These are phyloP conservation scores for Yponomeuta evonymella DNA, from an alignment of 2,888 invertebrate genomes.

Conservation along the genomic window DNA sequence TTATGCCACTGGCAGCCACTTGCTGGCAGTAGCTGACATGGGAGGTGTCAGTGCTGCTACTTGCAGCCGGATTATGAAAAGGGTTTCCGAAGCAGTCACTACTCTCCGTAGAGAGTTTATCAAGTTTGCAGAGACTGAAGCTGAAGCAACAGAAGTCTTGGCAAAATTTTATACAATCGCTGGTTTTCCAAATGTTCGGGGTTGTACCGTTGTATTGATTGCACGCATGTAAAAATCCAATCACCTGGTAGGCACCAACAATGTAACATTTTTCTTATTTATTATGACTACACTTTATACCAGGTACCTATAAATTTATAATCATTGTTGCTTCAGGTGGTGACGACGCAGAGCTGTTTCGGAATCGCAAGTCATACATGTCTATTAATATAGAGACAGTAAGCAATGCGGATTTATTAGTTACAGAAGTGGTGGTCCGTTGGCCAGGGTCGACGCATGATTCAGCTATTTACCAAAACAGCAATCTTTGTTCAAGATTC, in stretches of 20 bases:
- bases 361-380: conserved; percentile 30
- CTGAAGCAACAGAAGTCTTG: neutral
- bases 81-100: conserved; percentile 20
- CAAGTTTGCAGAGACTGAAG: conserved; percentile 16
- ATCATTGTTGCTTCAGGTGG: conserved; percentile 20
- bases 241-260: conserved; percentile 8
- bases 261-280: neutral
- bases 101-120: conserved; percentile 11
- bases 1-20: conserved; percentile 22
- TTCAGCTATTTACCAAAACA: conserved; percentile 22
- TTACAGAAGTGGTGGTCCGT: conserved; percentile 29
- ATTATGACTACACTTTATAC: neutral
- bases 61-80: conserved; percentile 20
- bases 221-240: conserved; percentile 22
- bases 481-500: conserved; percentile 17
- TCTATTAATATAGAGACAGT: conserved; percentile 31
- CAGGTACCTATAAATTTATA: too few relatives aligned
- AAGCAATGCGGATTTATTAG: conserved; percentile 25
- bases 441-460: conserved; percentile 33
- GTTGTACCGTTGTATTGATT: conserved; percentile 19
- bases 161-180: conserved; percentile 17
- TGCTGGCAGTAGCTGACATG: conserved; percentile 19
- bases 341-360: conserved; percentile 28
- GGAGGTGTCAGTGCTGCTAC: conserved; percentile 20
- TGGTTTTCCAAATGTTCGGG: conserved; percentile 23